Percentiles rank a stretch among this genome's conserved stretches.
Conservation (phyloP, 2,113 vertebrate species). For the Thalassarche chlororhynchos region DNA sequence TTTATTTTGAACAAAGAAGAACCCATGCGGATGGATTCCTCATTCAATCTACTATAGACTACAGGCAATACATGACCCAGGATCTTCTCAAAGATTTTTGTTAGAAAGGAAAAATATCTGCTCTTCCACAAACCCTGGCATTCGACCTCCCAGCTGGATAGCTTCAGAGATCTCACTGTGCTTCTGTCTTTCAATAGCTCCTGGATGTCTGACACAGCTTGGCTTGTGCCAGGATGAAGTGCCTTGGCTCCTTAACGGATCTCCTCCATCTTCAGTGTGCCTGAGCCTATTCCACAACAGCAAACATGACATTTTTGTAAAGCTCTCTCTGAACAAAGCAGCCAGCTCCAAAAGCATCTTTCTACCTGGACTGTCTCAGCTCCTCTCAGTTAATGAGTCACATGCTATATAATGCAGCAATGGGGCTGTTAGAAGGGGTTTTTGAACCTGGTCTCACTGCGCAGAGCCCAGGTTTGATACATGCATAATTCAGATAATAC, state of each 20-base stretch:
- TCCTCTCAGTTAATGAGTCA: not conserved
- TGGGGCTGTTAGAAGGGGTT: not conserved
- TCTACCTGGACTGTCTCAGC: not conserved
- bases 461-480: not conserved
- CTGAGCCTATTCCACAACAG: not conserved
- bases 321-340: not conserved
- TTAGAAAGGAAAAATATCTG: not conserved
- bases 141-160: not conserved
- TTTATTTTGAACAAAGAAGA: not conserved
- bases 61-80: not conserved
- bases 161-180: not conserved
- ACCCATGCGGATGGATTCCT: not conserved
- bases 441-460: rapidly evolving
- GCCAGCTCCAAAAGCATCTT: not conserved
- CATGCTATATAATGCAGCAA: not conserved
- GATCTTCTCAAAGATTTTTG: not conserved
- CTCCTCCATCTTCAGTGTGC: not conserved
- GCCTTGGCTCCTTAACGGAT: not conserved
- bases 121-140: not conserved
- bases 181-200: not conserved
- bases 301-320: not conserved
- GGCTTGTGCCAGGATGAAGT: not conserved
- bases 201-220: not conserved
- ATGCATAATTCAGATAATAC: not conserved
- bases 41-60: not conserved